A percentile compares a stretch with the other conserved stretches of the same genome.
These are phyloP conservation scores for Buceros bicornis DNA, from an alignment of 2,797 vertebrate species.

Conservation along the genomic window DNA sequence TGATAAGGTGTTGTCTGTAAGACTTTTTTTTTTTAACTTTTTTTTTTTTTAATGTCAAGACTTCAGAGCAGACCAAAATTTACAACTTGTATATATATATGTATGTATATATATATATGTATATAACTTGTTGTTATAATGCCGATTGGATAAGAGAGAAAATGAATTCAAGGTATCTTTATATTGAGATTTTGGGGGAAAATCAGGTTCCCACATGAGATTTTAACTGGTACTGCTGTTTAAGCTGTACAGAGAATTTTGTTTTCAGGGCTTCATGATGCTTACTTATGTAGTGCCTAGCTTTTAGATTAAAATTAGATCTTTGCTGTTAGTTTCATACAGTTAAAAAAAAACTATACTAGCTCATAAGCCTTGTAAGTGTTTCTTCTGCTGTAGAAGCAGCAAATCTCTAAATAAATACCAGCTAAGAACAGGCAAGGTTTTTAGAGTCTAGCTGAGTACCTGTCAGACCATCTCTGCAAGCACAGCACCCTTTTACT, in stretches of 20 bases:
- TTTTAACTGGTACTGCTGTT: neutral
- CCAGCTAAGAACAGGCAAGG: neutral
- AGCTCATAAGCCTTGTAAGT: neutral
- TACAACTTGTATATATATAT: too few relatives aligned
- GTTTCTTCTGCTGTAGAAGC: neutral
- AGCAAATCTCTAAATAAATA: neutral
- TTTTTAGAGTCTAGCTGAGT: neutral
- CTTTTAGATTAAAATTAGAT: neutral
- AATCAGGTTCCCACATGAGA: neutral
- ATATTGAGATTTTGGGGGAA: neutral
- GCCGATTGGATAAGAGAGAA: neutral
- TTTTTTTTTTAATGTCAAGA: neutral
- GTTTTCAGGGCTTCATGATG: neutral
- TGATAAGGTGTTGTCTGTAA: neutral
- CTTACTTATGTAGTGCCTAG: neutral
- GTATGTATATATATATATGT: too few relatives aligned
- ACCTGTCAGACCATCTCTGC: neutral
- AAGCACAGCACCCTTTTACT: neutral
- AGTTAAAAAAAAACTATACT: neutral
- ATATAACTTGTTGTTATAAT: neutral
- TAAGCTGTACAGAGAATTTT: neutral
- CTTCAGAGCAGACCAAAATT: too few relatives aligned
- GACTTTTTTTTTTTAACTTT: neutral
- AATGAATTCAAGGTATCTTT: neutral
- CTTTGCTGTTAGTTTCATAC: neutral